phyloP scores from a whole-genome alignment of 2,888 invertebrate species.

The Bursaphelenchus okinawaensis region DNA sequence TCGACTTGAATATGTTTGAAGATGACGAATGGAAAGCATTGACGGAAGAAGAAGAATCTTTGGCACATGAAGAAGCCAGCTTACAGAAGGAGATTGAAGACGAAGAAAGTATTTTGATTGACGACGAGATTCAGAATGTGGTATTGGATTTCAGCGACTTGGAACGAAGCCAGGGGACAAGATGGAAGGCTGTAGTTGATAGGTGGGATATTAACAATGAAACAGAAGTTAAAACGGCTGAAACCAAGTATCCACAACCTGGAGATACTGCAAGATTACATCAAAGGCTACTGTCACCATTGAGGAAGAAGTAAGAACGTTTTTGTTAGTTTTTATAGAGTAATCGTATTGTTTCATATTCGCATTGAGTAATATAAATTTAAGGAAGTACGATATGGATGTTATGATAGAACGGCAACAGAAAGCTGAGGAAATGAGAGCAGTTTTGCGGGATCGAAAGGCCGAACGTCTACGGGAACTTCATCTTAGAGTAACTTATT shows the following conservation, averaged over 20 bases:
- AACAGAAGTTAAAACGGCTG: background rate
- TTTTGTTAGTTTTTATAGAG: background rate
- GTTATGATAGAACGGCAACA: conserved; percentile 83
- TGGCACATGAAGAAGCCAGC: conserved; percentile 63
- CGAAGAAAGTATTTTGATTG: conserved; percentile 57
- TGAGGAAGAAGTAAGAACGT: conserved; percentile 65
- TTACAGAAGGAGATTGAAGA: conserved; percentile 65
- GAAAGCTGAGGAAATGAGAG: conserved; percentile 79
- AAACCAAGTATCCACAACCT: conserved; percentile 68
- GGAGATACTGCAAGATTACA: conserved; percentile 85
- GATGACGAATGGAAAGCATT: conserved; percentile 64
- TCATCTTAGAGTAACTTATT: conserved; percentile 66
- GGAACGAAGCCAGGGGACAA: conserved; percentile 6
- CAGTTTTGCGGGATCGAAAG: conserved; percentile 75
- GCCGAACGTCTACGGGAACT: conserved; percentile 78
- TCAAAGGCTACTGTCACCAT: conserved; percentile 85
- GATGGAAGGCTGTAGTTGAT: conserved; percentile 28
- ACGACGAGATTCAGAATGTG: conserved; percentile 43
- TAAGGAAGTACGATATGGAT: conserved; percentile 22
- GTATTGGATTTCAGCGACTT: conserved; percentile 29
- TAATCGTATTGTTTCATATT: conserved; percentile 8
- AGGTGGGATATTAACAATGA: conserved; percentile 20
- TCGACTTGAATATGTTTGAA: conserved; percentile 57
- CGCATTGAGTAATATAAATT: conserved; percentile 34
- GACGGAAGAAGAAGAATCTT: conserved; percentile 61